phyloP scores from a whole-genome alignment of 92 coral and sea anemone genomes.

The Porites divaricata region DNA sequence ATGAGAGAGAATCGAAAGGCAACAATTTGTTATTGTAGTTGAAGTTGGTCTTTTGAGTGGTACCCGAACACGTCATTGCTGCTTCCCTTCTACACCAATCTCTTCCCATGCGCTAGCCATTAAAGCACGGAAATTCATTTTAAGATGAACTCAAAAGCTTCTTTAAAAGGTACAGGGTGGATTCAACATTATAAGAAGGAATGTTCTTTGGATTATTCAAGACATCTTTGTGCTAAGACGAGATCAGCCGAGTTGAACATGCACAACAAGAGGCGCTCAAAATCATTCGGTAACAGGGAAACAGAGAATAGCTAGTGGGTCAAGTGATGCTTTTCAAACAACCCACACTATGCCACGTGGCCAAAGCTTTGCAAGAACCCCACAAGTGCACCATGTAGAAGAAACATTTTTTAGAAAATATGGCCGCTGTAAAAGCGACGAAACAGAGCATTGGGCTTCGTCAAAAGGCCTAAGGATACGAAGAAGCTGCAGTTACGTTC shows the following conservation, averaged over 20 bases:
- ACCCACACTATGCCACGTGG: background rate
- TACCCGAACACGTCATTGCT: too few relatives aligned
- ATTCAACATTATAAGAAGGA: background rate
- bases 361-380: background rate
- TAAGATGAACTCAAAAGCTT: background rate
- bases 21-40: too few relatives aligned
- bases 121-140: too few relatives aligned
- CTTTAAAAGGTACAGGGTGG: too few relatives aligned
- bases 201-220: conserved; percentile 29
- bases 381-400: conserved; percentile 1
- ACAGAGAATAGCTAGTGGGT: background rate
- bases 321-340: background rate
- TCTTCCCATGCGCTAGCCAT: too few relatives aligned
- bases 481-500: too few relatives aligned
- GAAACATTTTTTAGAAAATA: conserved; percentile 12
- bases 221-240: background rate
- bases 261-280: background rate
- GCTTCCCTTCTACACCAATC: too few relatives aligned
- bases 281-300: conserved; percentile 5
- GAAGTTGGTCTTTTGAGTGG: too few relatives aligned
- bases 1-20: too few relatives aligned
- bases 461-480: too few relatives aligned
- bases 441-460: background rate
- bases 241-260: background rate
- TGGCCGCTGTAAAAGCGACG: background rate